phyloP scores from a whole-genome alignment of 2,888 invertebrate species.

The Eupithecia exiguata region DNA sequence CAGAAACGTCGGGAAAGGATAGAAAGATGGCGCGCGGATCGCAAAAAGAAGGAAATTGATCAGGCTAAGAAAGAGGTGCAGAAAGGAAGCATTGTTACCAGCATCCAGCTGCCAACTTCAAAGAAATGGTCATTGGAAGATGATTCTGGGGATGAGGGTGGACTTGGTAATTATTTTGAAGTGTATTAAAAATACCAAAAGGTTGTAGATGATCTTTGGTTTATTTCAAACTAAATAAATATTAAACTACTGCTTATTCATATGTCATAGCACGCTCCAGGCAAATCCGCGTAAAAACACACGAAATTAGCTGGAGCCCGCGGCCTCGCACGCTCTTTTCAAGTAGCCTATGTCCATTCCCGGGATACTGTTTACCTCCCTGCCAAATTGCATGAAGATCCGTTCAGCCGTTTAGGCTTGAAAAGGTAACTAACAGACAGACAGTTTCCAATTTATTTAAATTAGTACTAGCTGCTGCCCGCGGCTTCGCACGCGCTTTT shows the following conservation, averaged over 20 bases:
- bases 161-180: conserved; percentile 20
- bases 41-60: conserved; percentile 94
- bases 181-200: neutral
- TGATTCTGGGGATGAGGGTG: conserved; percentile 96
- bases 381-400: too few relatives aligned
- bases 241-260: neutral
- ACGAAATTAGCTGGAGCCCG: too few relatives aligned
- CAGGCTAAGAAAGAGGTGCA: conserved; percentile 90
- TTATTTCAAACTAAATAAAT: neutral
- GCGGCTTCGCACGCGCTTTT: too few relatives aligned
- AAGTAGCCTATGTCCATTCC: too few relatives aligned
- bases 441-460: too few relatives aligned
- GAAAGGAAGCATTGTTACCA: conserved; percentile 86
- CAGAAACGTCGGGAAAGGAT: conserved; percentile 97
- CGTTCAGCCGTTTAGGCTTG: too few relatives aligned
- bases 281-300: too few relatives aligned
- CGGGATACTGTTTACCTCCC: too few relatives aligned
- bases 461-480: too few relatives aligned
- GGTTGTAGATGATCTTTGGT: neutral
- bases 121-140: conserved; percentile 98
- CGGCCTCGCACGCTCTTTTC: too few relatives aligned
- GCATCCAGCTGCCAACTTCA: conserved; percentile 82
- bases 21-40: conserved; percentile 97
- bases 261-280: too few relatives aligned
- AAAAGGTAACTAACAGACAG: too few relatives aligned